phyloP scores from a whole-genome alignment of 2,888 invertebrate genomes.

The Cryptus armator region DNA sequence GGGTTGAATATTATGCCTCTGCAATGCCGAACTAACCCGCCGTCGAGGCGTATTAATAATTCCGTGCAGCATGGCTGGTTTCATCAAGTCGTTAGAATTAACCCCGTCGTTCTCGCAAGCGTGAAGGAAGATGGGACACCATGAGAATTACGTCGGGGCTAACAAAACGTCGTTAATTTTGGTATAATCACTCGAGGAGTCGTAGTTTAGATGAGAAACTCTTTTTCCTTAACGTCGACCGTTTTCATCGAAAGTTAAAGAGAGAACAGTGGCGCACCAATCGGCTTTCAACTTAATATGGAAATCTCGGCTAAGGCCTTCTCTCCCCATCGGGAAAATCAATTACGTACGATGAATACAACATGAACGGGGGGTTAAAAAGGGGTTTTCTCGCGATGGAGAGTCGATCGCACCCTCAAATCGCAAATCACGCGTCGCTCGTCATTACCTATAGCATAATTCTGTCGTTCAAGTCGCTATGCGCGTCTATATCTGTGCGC shows the following conservation, averaged over 20 bases:
- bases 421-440: constrained; percentile 55
- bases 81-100: constrained; percentile 77
- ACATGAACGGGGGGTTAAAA: constrained; percentile 75
- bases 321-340: constrained; percentile 77
- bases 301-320: constrained; percentile 73
- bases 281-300: constrained; percentile 78
- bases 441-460: constrained; percentile 58
- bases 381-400: constrained; percentile 61
- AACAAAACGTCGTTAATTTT: constrained; percentile 76
- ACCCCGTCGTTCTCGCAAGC: constrained; percentile 11
- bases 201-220: constrained; percentile 51
- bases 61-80: constrained; percentile 51
- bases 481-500: constrained; percentile 2
- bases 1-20: constrained; percentile 68
- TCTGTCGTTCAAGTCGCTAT: constrained; percentile 37
- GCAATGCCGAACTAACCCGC: constrained; percentile 7
- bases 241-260: constrained; percentile 16
- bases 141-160: background rate
- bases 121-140: background rate
- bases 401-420: constrained; percentile 17
- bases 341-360: constrained; percentile 82
- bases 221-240: constrained; percentile 14
- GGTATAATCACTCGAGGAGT: constrained; percentile 72
- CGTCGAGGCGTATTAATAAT: constrained; percentile 59
- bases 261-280: constrained; percentile 45